Percentiles rank a stretch among this genome's conserved stretches.
Evolutionary conservation across 53 echinoderm and acorn worm genomes (phyloP).

Genomic region (Temnopleurus reevesii): DNA sequence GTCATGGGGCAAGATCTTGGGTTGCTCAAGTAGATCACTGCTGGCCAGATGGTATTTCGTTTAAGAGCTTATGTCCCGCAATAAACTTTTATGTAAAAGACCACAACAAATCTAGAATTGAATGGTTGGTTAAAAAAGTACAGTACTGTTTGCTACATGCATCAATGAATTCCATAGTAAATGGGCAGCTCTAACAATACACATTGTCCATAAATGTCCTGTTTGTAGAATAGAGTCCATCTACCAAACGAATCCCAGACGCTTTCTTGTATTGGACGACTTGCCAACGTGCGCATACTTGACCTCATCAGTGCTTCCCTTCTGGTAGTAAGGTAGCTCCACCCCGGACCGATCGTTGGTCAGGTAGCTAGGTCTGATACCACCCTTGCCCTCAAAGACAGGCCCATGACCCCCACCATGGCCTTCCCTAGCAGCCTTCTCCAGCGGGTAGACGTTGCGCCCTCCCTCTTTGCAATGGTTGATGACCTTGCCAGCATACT

Average conservation of each 20-base stretch:
- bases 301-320: slow-evolving; percentile 81
- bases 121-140: no score
- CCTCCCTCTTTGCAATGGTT: slow-evolving; percentile 84
- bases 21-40: no score
- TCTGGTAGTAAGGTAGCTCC: slow-evolving; percentile 91
- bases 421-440: slow-evolving; percentile 91
- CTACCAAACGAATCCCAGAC: slow-evolving; percentile 96
- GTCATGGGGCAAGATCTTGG: no score
- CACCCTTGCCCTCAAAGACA: slow-evolving; percentile 96
- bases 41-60: no score
- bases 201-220: slow-evolving; percentile 2
- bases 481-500: slow-evolving; percentile 89
- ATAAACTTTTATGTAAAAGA: no score
- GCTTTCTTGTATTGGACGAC: slow-evolving; percentile 80
- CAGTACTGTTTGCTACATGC: no score
- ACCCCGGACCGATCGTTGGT: slow-evolving; percentile 83
- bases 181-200: neutral
- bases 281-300: slow-evolving; percentile 89
- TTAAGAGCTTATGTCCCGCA: no score
- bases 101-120: no score
- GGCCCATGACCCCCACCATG: slow-evolving; percentile 95
- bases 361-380: slow-evolving; percentile 91
- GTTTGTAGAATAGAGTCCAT: neutral
- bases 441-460: slow-evolving; percentile 90
- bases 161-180: no score